Evolutionary conservation across 92 coral and sea anemone genomes (phyloP).

Genomic region (Porites rus): DNA sequence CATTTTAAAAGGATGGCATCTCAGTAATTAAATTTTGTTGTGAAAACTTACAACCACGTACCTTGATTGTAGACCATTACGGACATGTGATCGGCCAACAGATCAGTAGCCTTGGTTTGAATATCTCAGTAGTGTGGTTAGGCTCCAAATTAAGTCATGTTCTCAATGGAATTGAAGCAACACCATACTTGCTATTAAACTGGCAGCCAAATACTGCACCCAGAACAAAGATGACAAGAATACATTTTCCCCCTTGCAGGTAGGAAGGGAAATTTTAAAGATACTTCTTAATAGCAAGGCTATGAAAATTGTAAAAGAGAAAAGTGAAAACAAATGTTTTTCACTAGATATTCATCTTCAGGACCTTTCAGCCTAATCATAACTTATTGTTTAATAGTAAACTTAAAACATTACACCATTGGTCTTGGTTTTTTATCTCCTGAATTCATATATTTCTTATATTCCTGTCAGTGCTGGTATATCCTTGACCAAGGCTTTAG

Average conservation of each 20-base stretch:
- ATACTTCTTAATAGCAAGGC: too few relatives aligned
- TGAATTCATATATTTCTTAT: too few relatives aligned
- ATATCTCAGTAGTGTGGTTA: constrained; percentile 74
- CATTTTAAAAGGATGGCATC: too few relatives aligned
- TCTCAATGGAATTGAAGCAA: constrained; percentile 20
- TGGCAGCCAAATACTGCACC: constrained; percentile 82
- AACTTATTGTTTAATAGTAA: too few relatives aligned
- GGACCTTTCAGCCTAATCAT: too few relatives aligned
- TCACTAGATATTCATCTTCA: too few relatives aligned
- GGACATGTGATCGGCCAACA: constrained; percentile 63
- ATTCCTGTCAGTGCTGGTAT: constrained; percentile 45
- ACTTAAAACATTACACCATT: too few relatives aligned
- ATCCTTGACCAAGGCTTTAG: constrained; percentile 33
- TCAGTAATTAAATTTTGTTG: too few relatives aligned
- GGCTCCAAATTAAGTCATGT: constrained; percentile 67
- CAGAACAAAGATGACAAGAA: constrained; percentile 60
- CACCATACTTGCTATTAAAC: constrained; percentile 73
- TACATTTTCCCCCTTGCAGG: constrained; percentile 83
- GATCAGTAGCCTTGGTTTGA: constrained; percentile 61
- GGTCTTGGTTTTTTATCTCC: too few relatives aligned
- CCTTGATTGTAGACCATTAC: constrained; percentile 40
- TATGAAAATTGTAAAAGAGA: too few relatives aligned
- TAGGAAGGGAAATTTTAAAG: background rate
- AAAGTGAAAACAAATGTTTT: too few relatives aligned
- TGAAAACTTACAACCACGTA: too few relatives aligned